A percentile compares a stretch with the other conserved stretches of the same genome.
Conservation (phyloP, 1,140 invertebrate genomes). For the Chironomus tepperi region DNA sequence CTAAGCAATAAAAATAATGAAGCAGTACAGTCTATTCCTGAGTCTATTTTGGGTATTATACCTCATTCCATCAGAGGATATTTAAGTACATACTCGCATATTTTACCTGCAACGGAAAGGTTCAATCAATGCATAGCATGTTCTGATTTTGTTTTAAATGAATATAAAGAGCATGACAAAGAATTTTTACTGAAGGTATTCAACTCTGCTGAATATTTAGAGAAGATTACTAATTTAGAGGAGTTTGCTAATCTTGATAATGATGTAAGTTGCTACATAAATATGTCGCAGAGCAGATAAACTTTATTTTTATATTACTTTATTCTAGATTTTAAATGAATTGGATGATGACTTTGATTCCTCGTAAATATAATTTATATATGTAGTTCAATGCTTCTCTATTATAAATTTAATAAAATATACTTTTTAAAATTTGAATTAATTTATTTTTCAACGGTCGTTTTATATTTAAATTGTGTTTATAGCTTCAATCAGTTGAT, state of each 20-base stretch:
- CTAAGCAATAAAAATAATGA: conserved; percentile 34
- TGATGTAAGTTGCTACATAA: conserved; percentile 31
- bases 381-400: too few species aligned
- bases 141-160: conserved; percentile 44
- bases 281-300: not conserved
- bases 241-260: conserved; percentile 39
- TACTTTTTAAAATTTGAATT: too few species aligned
- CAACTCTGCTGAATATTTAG: conserved; percentile 73
- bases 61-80: conserved; percentile 94
- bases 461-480: too few species aligned
- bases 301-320: not conserved
- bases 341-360: not conserved
- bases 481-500: too few species aligned
- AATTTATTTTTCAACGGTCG: too few species aligned
- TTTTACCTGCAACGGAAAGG: conserved; percentile 70
- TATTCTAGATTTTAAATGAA: not conserved
- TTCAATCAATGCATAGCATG: conserved; percentile 92
- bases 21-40: conserved; percentile 36
- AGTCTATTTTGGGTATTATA: conserved; percentile 69
- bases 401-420: too few species aligned
- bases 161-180: conserved; percentile 45
- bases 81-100: conserved; percentile 66
- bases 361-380: too few species aligned
- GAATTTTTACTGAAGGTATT: conserved; percentile 80
- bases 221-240: conserved; percentile 78